Percentiles rank a stretch among this genome's conserved stretches.
Conservation (phyloP, 2,888 invertebrate genomes). For the Rotaria socialis region DNA sequence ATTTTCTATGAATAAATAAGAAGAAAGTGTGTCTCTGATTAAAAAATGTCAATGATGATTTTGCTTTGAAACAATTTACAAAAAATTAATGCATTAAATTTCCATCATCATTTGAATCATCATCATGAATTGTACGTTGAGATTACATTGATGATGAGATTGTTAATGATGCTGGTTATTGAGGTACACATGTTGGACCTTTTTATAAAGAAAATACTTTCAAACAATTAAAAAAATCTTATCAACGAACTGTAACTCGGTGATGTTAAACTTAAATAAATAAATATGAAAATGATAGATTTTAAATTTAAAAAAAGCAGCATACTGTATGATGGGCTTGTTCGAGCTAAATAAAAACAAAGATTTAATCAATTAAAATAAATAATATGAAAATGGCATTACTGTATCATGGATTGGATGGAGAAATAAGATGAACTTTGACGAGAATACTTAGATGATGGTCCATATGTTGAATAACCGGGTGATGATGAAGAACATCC, state of each 20-base stretch:
- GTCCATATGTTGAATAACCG: constrained; percentile 51
- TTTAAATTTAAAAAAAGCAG: neutral
- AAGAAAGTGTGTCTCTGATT: too few species aligned
- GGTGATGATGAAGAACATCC: constrained; percentile 62
- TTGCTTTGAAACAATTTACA: neutral
- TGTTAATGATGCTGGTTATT: neutral
- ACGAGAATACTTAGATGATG: constrained; percentile 58
- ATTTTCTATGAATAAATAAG: neutral
- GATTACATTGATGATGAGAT: neutral
- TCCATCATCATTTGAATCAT: constrained; percentile 19
- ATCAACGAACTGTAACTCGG: too few species aligned
- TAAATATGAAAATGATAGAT: neutral
- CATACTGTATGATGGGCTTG: neutral
- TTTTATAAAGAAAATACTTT: neutral
- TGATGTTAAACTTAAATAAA: too few species aligned
- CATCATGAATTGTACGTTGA: neutral
- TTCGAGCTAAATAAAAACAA: neutral
- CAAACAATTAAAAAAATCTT: neutral
- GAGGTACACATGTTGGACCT: constrained; percentile 48
- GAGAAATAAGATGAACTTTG: constrained; percentile 52
- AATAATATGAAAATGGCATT: neutral
- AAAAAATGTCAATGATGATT: too few species aligned
- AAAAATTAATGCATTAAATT: neutral
- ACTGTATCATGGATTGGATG: constrained; percentile 69
- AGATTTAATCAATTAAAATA: neutral